phyloP scores from a whole-genome alignment of 2,797 vertebrate species.

The Betta splendens region DNA sequence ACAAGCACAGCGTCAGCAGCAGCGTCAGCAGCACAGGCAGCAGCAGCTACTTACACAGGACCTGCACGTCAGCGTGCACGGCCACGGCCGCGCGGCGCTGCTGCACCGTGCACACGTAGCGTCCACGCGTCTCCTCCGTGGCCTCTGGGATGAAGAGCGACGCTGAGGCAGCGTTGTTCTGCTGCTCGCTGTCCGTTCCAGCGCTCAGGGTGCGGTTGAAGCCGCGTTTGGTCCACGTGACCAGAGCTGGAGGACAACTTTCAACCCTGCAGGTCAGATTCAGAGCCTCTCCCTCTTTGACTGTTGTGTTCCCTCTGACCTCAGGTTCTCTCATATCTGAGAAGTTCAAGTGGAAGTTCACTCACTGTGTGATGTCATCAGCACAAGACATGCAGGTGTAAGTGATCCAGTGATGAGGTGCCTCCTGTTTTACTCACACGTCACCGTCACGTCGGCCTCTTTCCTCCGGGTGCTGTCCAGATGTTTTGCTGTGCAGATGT shows the following conservation, averaged over 20 bases:
- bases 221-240: conserved; percentile 28
- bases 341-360: no score
- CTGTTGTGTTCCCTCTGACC: conserved; percentile 11
- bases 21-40: background rate
- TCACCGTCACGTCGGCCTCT: conserved; percentile 24
- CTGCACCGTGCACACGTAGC: conserved; percentile 50
- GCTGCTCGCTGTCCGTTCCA: background rate
- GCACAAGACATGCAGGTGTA: no score
- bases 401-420: no score
- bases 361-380: no score
- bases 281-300: conserved; percentile 14
- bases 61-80: background rate
- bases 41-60: conserved; percentile 52
- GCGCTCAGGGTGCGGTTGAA: background rate
- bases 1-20: background rate
- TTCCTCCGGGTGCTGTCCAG: background rate
- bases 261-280: conserved; percentile 53
- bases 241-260: conserved; percentile 34
- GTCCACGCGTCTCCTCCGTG: conserved; percentile 31
- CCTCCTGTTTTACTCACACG: conserved; percentile 47
- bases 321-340: conserved; percentile 36
- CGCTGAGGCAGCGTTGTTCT: conserved; percentile 5
- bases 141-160: conserved; percentile 34
- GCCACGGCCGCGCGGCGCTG: background rate
- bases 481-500: conserved; percentile 46